Percentiles rank a stretch among this genome's conserved stretches.
phyloP scores from a whole-genome alignment of 2,888 invertebrate genomes.

The Blera fallax region DNA sequence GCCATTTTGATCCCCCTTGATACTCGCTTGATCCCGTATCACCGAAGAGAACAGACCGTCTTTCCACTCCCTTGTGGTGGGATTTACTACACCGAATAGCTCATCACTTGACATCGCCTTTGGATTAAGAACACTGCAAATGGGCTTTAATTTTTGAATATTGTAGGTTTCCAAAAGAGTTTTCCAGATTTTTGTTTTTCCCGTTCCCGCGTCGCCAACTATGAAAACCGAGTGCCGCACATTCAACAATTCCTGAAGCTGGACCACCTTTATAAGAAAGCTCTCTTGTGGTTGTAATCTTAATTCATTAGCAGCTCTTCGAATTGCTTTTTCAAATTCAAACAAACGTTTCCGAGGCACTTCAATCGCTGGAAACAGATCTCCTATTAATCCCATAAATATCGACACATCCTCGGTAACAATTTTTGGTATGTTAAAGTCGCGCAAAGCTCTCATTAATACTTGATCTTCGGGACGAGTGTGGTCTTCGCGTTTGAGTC shows the following conservation, averaged over 20 bases:
- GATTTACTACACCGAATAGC: conserved; percentile 96
- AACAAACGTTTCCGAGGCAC: conserved; percentile 94
- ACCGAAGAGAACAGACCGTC: conserved; percentile 94
- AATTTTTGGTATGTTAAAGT: conserved; percentile 97
- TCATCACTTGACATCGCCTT: conserved; percentile 97
- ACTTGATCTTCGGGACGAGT: conserved; percentile 95
- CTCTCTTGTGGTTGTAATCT: conserved; percentile 95
- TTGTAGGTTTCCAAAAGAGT: conserved; percentile 91
- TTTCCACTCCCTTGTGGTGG: conserved; percentile 96
- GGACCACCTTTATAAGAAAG: conserved; percentile 94
- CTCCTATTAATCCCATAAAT: conserved; percentile 97
- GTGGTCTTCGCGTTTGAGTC: conserved; percentile 91
- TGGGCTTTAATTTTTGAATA: conserved; percentile 87
- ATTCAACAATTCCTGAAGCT: conserved; percentile 95
- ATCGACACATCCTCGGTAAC: conserved; percentile 95
- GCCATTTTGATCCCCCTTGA: conserved; percentile 85
- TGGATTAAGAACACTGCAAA: conserved; percentile 94
- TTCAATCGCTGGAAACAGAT: conserved; percentile 95
- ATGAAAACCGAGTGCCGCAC: conserved; percentile 97
- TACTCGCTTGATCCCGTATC: conserved; percentile 96
- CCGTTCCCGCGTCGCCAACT: conserved; percentile 93
- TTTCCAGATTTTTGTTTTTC: conserved; percentile 97
- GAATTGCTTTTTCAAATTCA: conserved; percentile 92
- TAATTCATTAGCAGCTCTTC: conserved; percentile 90
- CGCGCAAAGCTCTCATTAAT: conserved; percentile 95